These are phyloP conservation scores for Isoperla grammatica DNA, from an alignment of 2,888 invertebrate genomes.

Conservation along the genomic window DNA sequence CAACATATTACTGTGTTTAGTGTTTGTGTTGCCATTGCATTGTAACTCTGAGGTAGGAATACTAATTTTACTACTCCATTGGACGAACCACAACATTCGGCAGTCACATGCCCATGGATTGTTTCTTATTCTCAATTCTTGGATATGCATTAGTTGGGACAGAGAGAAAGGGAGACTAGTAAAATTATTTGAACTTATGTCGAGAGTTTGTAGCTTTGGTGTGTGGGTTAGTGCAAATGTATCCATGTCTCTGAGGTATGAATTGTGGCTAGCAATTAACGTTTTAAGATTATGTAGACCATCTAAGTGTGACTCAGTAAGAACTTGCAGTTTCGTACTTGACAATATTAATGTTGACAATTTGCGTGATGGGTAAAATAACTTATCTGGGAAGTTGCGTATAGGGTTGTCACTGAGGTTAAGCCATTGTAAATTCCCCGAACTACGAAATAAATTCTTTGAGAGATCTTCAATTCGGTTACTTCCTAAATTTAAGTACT, in stretches of 20 bases:
- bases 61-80: conserved; percentile 50
- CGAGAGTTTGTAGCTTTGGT: conserved; percentile 54
- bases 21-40: conserved; percentile 54
- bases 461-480: conserved; percentile 57
- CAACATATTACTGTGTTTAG: conserved; percentile 56
- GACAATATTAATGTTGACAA: conserved; percentile 58
- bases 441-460: conserved; percentile 51
- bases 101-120: conserved; percentile 87
- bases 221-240: conserved; percentile 58
- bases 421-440: conserved; percentile 49
- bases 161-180: conserved; percentile 66
- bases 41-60: conserved; percentile 55
- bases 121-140: conserved; percentile 59
- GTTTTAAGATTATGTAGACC: conserved; percentile 55
- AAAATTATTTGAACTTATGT: conserved; percentile 65
- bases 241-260: conserved; percentile 55
- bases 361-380: conserved; percentile 59
- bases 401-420: conserved; percentile 56
- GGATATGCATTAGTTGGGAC: conserved; percentile 56
- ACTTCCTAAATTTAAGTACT: conserved; percentile 56
- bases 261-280: conserved; percentile 58
- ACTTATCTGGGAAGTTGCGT: conserved; percentile 51
- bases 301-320: conserved; percentile 60
- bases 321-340: conserved; percentile 57
- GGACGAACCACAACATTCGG: conserved; percentile 70